phyloP scores from a whole-genome alignment of 2,797 vertebrate species.

The Thamnophis elegans region DNA sequence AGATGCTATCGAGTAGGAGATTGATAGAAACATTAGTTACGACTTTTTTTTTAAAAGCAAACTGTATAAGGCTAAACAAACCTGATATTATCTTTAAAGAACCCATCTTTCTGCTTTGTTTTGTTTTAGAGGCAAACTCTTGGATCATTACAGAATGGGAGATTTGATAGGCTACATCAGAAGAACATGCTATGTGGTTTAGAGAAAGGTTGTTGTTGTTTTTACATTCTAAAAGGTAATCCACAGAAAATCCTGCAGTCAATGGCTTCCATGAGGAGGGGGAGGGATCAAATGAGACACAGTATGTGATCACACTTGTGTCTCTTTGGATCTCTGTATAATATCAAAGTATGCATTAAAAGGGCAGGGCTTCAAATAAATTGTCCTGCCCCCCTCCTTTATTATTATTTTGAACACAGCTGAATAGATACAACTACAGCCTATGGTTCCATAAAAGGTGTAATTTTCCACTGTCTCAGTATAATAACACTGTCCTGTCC shows the following conservation, averaged over 20 bases:
- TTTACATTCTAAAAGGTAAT: not conserved
- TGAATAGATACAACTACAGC: not conserved
- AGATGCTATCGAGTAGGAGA: constrained; percentile 54
- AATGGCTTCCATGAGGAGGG: not conserved
- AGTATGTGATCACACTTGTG: not conserved
- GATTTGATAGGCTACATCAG: not conserved
- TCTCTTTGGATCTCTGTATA: not conserved
- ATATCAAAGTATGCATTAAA: not conserved
- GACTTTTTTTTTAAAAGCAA: constrained; percentile 23
- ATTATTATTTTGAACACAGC: not conserved
- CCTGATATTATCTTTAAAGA: constrained; percentile 40
- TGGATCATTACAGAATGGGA: not conserved
- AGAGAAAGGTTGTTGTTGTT: not conserved
- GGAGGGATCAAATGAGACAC: not conserved
- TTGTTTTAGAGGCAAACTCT: constrained; percentile 11
- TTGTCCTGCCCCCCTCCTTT: not conserved
- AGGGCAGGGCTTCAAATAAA: not conserved
- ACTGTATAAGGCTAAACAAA: constrained; percentile 25
- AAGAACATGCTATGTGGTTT: not conserved
- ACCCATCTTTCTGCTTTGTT: constrained; percentile 15
- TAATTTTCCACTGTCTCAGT: not conserved
- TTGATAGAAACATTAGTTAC: constrained; percentile 50
- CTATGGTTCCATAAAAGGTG: not conserved
- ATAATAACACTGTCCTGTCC: not conserved
- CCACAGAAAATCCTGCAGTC: not conserved